Evolutionary conservation across 2,797 vertebrate species (phyloP).

Genomic region (Galago senegalensis): DNA sequence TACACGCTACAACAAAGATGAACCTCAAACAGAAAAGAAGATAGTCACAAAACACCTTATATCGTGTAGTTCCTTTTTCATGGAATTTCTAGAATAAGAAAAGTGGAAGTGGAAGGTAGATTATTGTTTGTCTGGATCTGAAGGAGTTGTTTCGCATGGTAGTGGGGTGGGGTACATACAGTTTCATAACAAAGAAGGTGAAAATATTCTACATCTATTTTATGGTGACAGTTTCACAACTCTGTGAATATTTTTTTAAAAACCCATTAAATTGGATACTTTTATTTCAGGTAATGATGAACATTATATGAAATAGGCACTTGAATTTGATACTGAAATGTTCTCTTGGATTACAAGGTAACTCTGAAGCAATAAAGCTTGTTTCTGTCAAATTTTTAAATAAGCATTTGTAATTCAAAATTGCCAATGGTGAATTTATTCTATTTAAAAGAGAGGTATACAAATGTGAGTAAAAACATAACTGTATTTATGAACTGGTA

Average conservation of each 20-base stretch:
- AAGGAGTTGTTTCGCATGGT: neutral
- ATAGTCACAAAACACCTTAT: neutral
- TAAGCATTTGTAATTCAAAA: neutral
- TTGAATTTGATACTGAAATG: neutral
- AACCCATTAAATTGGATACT: neutral
- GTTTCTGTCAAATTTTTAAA: neutral
- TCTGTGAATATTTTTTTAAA: neutral
- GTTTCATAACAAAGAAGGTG: neutral
- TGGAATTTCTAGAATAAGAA: neutral
- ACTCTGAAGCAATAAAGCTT: neutral
- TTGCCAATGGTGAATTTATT: neutral
- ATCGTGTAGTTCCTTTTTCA: neutral
- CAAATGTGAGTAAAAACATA: neutral
- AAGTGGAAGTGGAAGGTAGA: neutral
- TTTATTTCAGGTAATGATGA: neutral
- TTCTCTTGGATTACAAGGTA: neutral
- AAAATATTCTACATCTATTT: neutral
- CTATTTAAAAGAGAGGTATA: neutral
- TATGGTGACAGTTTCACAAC: neutral
- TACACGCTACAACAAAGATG: neutral
- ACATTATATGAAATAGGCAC: neutral
- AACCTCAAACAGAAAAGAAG: neutral
- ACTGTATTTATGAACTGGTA: neutral
- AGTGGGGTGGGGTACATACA: accelerated
- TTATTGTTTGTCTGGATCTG: neutral